A percentile compares a stretch with the other conserved stretches of the same genome.
phyloP scores from a whole-genome alignment of 2,113 vertebrate genomes.

The Tragulus kanchil region DNA sequence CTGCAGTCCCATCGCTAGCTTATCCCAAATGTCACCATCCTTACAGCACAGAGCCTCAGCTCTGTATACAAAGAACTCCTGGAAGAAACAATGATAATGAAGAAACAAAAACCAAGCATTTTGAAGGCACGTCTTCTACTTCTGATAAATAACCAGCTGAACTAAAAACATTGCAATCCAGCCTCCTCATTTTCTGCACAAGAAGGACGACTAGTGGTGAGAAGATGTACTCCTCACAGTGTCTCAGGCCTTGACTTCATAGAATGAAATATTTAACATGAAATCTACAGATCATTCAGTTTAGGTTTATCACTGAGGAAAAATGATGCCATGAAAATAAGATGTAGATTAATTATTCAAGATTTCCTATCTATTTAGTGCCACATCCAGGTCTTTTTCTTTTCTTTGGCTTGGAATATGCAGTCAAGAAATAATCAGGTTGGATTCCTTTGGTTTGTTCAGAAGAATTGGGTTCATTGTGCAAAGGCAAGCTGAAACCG shows the following conservation, averaged over 20 bases:
- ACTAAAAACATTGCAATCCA: not conserved
- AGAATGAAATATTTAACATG: not conserved
- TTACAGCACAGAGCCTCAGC: not conserved
- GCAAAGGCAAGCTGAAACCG: constrained; percentile 40
- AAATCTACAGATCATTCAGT: not conserved
- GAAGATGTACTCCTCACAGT: not conserved
- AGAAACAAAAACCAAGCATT: not conserved
- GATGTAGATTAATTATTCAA: not conserved
- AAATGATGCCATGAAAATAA: not conserved
- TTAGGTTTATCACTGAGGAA: not conserved
- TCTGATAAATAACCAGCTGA: not conserved
- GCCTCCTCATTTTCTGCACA: constrained; percentile 70
- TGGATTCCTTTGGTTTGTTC: constrained; percentile 16
- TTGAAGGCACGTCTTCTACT: not conserved
- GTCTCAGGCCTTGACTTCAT: not conserved
- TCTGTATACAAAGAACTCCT: not conserved
- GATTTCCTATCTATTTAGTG: not conserved
- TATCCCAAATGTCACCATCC: not conserved
- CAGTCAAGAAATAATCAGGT: constrained; percentile 5
- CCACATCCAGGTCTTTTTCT: not conserved
- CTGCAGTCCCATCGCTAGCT: not conserved
- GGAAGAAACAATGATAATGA: not conserved
- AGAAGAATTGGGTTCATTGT: constrained; percentile 61
- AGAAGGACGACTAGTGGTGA: constrained; percentile 88
- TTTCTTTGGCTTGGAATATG: constrained; percentile 30